phyloP scores from a whole-genome alignment of 2,113 vertebrate species.

The Notiomystis cincta region DNA sequence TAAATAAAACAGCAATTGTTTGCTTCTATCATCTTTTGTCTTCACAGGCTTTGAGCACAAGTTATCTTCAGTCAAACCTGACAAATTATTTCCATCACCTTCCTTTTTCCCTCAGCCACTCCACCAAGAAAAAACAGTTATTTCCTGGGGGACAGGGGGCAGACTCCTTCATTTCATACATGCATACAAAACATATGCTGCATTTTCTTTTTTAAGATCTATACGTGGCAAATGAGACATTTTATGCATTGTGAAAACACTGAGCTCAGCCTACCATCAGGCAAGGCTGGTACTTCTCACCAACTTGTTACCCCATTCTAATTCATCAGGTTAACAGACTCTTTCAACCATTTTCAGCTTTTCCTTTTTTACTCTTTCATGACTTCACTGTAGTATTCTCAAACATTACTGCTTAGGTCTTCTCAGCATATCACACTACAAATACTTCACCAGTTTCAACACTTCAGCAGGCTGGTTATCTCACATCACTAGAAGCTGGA shows the following conservation, averaged over 20 bases:
- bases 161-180: not conserved
- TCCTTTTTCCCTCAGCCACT: not conserved
- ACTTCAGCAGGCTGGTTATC: not conserved
- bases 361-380: not conserved
- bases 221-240: not conserved
- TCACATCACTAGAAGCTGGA: not conserved
- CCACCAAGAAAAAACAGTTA: not conserved
- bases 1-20: not conserved
- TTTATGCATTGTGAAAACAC: not conserved
- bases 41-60: not conserved
- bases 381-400: not conserved
- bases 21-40: not conserved
- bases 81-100: not conserved
- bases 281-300: not conserved
- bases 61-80: not conserved
- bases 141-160: not conserved
- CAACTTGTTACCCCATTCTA: not conserved
- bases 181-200: not conserved
- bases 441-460: not conserved
- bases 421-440: not conserved
- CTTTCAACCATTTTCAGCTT: not conserved
- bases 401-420: not conserved
- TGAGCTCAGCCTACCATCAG: not conserved
- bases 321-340: not conserved
- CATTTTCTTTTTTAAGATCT: not conserved